Evolutionary conservation across 2,797 vertebrate genomes (phyloP).

Genomic region (Cynodonichthys magdalenae): DNA sequence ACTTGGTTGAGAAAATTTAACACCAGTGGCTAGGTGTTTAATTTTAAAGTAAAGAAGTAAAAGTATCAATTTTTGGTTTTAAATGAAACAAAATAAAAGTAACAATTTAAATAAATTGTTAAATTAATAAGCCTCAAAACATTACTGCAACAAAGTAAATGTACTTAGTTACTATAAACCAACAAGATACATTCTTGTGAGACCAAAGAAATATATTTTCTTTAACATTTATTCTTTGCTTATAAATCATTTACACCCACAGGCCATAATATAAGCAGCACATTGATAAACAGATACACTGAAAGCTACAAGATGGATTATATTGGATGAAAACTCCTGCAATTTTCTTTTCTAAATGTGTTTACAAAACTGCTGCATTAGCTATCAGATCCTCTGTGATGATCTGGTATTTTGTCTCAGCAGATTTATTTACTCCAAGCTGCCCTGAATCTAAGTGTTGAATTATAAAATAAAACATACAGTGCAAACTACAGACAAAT

Average conservation of each 20-base stretch:
- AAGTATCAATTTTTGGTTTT: too few species aligned
- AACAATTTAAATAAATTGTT: too few species aligned
- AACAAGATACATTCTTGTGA: conserved; percentile 14
- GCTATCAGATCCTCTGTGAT: conserved; percentile 40
- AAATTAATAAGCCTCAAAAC: too few species aligned
- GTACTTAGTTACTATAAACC: too few species aligned
- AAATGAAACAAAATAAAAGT: too few species aligned
- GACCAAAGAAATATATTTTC: not conserved
- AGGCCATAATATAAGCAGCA: conserved; percentile 8
- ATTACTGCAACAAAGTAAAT: too few species aligned
- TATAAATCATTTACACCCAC: conserved; percentile 3
- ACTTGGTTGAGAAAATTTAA: too few species aligned
- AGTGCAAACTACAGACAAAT: conserved; percentile 29
- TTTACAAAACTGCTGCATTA: conserved; percentile 36
- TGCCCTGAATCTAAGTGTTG: conserved; percentile 37
- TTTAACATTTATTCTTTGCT: conserved; percentile 9
- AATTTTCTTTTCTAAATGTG: conserved; percentile 16
- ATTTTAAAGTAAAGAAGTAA: too few species aligned
- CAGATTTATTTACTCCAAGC: conserved; percentile 43
- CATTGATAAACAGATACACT: not conserved
- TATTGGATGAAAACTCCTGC: conserved; percentile 10
- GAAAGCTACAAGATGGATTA: conserved; percentile 12
- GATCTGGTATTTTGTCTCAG: conserved; percentile 38
- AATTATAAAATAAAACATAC: conserved; percentile 17
- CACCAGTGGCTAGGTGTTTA: too few species aligned